Conservation (phyloP, 1,140 invertebrate genomes). For the Drosophila paulistorum region DNA sequence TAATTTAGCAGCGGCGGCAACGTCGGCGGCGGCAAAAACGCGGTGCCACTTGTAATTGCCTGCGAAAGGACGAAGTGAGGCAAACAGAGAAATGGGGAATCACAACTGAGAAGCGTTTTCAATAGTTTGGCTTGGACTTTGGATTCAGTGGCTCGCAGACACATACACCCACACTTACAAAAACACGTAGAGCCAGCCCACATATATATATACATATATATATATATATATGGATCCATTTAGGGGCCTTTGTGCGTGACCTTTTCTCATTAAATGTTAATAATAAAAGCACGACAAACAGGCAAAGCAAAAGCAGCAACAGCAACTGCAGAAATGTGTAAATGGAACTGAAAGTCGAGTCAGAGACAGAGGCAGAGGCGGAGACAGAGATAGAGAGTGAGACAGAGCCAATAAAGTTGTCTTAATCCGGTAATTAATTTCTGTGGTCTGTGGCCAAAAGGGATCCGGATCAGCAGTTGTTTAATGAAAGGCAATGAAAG, state of each 20-base stretch:
- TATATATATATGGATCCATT: not conserved
- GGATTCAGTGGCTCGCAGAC: not conserved
- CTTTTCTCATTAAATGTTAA: constrained; percentile 80
- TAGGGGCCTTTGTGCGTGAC: constrained; percentile 61
- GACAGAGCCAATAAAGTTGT: constrained; percentile 67
- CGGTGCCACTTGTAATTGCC: constrained; percentile 43
- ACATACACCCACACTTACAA: not conserved
- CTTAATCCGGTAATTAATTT: constrained; percentile 81
- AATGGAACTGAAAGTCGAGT: constrained; percentile 35
- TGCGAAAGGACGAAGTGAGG: not conserved
- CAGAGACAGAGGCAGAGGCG: not conserved
- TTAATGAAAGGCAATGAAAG: constrained; percentile 75
- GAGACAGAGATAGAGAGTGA: constrained; percentile 1
- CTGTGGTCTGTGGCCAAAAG: constrained; percentile 51
- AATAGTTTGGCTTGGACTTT: constrained; percentile 26
- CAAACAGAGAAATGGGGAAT: not conserved
- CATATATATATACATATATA: not conserved
- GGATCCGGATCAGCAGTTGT: constrained; percentile 22
- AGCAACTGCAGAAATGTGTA: constrained; percentile 45
- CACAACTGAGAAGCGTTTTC: constrained; percentile 15
- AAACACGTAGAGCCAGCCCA: not conserved
- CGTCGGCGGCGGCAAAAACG: not conserved
- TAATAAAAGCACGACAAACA: constrained; percentile 54
- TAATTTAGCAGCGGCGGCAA: constrained; percentile 57
- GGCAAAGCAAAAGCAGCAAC: constrained; percentile 12